These are phyloP conservation scores for Drosophila macrospina DNA, from an alignment of 2,888 invertebrate genomes.

Conservation along the genomic window DNA sequence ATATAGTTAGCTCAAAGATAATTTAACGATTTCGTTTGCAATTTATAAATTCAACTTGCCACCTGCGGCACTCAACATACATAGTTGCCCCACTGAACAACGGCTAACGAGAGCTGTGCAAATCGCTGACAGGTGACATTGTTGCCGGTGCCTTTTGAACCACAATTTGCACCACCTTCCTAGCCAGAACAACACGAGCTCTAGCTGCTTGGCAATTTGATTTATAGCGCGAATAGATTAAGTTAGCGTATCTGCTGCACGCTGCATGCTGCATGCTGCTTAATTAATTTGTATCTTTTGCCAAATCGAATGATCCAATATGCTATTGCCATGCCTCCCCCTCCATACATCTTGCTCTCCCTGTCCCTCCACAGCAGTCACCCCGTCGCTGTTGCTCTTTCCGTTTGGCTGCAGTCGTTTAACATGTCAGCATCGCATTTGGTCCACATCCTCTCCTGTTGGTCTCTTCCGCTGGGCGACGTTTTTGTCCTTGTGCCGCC, in stretches of 20 bases:
- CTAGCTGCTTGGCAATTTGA: conserved; percentile 74
- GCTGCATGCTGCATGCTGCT: conserved; percentile 83
- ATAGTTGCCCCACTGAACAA: conserved; percentile 8
- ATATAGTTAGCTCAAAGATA: conserved; percentile 28
- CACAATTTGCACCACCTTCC: conserved; percentile 45
- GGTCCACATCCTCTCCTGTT: conserved; percentile 30
- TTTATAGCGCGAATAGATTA: conserved; percentile 83
- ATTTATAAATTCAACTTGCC: conserved; percentile 13
- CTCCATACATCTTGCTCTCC: background rate
- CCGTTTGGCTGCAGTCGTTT: conserved; percentile 70
- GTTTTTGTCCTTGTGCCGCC: conserved; percentile 76
- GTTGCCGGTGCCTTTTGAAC: conserved; percentile 71
- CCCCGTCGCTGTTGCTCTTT: conserved; percentile 25
- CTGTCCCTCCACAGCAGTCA: too few relatives aligned
- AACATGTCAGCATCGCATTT: conserved; percentile 70
- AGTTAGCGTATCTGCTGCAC: conserved; percentile 84
- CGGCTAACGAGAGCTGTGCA: conserved; percentile 26
- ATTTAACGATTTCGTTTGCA: conserved; percentile 46
- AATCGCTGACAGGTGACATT: conserved; percentile 68
- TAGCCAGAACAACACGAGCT: conserved; percentile 26
- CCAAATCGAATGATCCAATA: conserved; percentile 79
- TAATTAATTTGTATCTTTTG: conserved; percentile 84
- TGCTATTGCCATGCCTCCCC: conserved; percentile 8
- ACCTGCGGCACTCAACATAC: conserved; percentile 14
- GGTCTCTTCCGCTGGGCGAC: conserved; percentile 66